phyloP scores from a whole-genome alignment of 2,797 vertebrate genomes.

The Anguilla megastoma region DNA sequence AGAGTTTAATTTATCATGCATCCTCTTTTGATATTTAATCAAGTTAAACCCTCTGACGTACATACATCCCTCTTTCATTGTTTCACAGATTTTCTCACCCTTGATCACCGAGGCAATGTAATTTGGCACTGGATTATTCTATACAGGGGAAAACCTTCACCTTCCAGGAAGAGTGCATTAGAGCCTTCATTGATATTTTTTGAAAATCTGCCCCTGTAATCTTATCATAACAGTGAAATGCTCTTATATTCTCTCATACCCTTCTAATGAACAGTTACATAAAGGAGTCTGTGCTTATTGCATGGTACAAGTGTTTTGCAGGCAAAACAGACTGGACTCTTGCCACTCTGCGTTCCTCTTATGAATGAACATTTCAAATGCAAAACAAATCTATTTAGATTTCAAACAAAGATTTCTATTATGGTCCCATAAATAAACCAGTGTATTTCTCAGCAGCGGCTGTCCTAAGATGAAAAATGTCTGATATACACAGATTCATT shows the following conservation, averaged over 20 bases:
- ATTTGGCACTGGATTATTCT: background rate
- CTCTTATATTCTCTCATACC: background rate
- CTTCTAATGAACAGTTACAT: background rate
- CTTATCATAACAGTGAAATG: background rate
- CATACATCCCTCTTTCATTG: background rate
- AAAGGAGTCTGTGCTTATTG: background rate
- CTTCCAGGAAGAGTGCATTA: too few relatives aligned
- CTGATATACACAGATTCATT: background rate
- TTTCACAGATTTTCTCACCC: background rate
- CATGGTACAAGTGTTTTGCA: background rate
- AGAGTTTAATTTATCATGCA: background rate
- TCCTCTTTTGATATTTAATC: background rate
- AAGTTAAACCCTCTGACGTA: background rate
- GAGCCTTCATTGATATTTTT: background rate
- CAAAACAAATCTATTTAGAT: background rate
- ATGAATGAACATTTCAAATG: background rate
- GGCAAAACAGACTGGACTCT: background rate
- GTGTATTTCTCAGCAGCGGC: background rate
- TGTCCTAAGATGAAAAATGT: background rate
- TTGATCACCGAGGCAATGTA: background rate
- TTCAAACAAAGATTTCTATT: background rate
- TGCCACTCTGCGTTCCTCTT: background rate
- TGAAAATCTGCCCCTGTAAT: background rate
- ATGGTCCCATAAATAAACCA: background rate
- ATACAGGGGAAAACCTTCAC: background rate